These are phyloP conservation scores for Setipinna tenuifilis DNA, from an alignment of 2,797 vertebrate genomes.

Conservation along the genomic window DNA sequence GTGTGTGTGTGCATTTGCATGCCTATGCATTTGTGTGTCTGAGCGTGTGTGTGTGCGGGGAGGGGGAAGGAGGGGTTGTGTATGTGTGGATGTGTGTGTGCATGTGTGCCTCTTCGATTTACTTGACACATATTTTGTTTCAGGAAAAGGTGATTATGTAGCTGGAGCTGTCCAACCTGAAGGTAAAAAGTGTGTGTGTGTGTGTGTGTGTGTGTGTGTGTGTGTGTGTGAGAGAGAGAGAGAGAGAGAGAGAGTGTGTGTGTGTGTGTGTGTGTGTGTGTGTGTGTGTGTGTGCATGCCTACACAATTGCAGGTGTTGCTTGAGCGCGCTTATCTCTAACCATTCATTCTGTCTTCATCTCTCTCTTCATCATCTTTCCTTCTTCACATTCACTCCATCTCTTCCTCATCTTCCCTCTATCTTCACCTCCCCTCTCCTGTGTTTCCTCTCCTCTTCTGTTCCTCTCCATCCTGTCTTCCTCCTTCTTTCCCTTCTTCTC, in stretches of 20 bases:
- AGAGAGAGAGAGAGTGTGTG: background rate
- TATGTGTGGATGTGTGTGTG: no score
- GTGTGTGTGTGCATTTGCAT: no score
- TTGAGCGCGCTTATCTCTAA: background rate
- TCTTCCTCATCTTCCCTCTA: background rate
- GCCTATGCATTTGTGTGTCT: no score
- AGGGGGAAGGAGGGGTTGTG: no score
- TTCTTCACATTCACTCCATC: background rate
- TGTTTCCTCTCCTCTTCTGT: background rate
- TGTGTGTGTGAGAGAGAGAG: no score
- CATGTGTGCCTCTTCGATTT: no score
- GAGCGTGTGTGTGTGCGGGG: no score
- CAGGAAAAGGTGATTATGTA: conserved; percentile 65
- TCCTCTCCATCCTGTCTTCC: background rate
- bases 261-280: background rate
- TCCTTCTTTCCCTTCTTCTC: background rate
- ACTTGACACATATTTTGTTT: conserved; percentile 36
- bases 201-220: background rate
- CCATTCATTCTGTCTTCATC: background rate
- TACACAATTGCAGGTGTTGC: background rate
- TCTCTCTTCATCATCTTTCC: background rate
- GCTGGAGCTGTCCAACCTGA: conserved; percentile 70
- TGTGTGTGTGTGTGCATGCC: background rate
- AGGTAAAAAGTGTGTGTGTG: conserved; percentile 59
- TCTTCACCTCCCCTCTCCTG: conserved; percentile 3